phyloP scores from a whole-genome alignment of 2,113 vertebrate species.

The Tylochromis polylepis region DNA sequence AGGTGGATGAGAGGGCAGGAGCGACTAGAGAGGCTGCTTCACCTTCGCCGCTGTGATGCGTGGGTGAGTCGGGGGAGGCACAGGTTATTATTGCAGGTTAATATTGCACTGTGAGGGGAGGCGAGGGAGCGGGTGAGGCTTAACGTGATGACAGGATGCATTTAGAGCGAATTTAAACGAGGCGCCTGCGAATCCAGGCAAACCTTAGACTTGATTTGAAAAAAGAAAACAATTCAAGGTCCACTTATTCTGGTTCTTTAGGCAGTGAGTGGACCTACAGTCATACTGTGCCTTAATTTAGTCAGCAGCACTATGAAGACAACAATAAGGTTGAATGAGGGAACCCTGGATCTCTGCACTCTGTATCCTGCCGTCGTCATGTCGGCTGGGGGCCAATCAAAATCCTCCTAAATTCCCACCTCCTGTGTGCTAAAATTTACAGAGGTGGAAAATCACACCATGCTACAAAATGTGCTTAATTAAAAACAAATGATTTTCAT shows the following conservation, averaged over 20 bases:
- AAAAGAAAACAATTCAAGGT: neutral
- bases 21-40: conserved; percentile 20
- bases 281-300: neutral
- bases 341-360: neutral
- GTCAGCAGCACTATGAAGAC: neutral
- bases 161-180: neutral
- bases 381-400: neutral
- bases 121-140: neutral
- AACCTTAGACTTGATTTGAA: neutral
- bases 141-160: neutral
- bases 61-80: neutral
- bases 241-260: neutral
- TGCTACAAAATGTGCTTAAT: neutral
- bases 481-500: neutral
- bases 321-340: neutral
- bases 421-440: neutral
- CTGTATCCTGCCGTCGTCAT: neutral
- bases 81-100: neutral
- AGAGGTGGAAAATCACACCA: neutral
- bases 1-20: neutral
- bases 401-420: neutral
- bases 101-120: neutral
- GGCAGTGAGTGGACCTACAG: neutral
- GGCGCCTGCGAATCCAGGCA: neutral
- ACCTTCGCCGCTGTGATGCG: neutral